Conservation (phyloP, 2,797 vertebrate species). For the Epinephelus malabaricus region DNA sequence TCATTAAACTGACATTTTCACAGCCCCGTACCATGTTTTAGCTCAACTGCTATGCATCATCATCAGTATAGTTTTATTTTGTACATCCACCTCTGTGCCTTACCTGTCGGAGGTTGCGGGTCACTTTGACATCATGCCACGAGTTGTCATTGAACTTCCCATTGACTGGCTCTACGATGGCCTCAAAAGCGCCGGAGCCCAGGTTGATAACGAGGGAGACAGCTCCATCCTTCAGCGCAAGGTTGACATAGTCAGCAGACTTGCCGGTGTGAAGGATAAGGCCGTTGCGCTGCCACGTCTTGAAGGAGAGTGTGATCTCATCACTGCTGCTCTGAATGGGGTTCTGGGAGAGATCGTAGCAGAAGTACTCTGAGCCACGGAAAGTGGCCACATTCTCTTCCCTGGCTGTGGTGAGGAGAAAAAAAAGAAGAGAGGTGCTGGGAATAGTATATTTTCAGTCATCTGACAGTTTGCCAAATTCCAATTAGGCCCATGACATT, state of each 20-base stretch:
- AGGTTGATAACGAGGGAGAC: slow-evolving; percentile 98
- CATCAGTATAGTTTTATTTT: neutral
- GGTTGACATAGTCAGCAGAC: slow-evolving; percentile 98
- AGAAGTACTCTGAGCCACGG: slow-evolving; percentile 97
- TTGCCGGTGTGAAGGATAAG: slow-evolving; percentile 98
- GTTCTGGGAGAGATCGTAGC: slow-evolving; percentile 98
- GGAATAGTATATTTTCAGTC: neutral
- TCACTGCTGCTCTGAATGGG: slow-evolving; percentile 99
- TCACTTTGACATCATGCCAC: slow-evolving; percentile 99
- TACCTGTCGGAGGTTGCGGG: slow-evolving; percentile 99
- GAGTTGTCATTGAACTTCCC: slow-evolving; percentile 99
- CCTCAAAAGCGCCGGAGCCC: slow-evolving; percentile 97
- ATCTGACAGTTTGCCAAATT: neutral
- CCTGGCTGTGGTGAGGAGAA: slow-evolving; percentile 83
- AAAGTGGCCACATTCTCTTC: slow-evolving; percentile 98
- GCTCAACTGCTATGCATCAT: neutral
- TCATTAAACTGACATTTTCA: too few relatives aligned
- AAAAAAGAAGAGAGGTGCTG: slow-evolving; percentile 20
- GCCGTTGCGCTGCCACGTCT: slow-evolving; percentile 97
- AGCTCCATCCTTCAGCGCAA: slow-evolving; percentile 96
- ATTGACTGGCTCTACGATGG: slow-evolving; percentile 97
- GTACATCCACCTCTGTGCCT: slow-evolving; percentile 49
- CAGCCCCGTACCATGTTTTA: neutral
- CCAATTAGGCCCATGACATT: neutral
- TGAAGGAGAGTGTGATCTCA: slow-evolving; percentile 98